Base-by-base conservation (phyloP, 2,888 invertebrate species). In the Nasonia oneida region DNA sequence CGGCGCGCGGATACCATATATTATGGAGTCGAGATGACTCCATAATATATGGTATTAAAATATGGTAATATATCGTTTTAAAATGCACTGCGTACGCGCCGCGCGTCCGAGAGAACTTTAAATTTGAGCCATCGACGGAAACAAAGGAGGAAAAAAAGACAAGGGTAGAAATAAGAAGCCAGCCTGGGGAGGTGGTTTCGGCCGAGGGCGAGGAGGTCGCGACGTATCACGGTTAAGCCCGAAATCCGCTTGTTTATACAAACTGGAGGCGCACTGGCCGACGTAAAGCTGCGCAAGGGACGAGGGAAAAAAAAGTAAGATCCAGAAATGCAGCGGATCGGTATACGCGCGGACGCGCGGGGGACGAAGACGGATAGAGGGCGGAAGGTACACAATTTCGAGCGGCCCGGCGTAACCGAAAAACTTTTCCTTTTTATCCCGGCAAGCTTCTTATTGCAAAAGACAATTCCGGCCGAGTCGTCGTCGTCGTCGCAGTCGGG, bases 201-300 rank as follows among this genome's bases (percentile, higher is more conserved):
- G 83, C 71, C 87, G 67, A 67, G 67, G 29, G 29, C 12, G 67
- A 64, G 2, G 67, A 64, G 10, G 64, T 84, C 33, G 78, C 75
- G 64, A 37, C 57, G 18, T 67, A 74, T 76, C 67, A 67, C 15
- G 89, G 89, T 89, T 90, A 89, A 91, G 90, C 90, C 88, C 84
- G 89, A 90, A 92, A 92, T 91, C 91, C 90, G 90, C 91, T 92
- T 91, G 91, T 91, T 92, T 92, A 91, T 91, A 91, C 90, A 91
- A 91, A 90, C 91, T 90, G 90, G 90, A 83, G 23, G 39, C 88
- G 89, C 85, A 86, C 37, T 64, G 53, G 2, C 10, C 84, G 76
- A 33, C 76, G 84, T 80, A 85, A 61, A 85, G 88, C 84, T 86
- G 15, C 57, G n/a, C 37, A 18, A 47, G 23, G n/a, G 15, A 47